These are phyloP conservation scores for Drosophila greeni DNA, from an alignment of 2,888 invertebrate species.

Conservation along the genomic window DNA sequence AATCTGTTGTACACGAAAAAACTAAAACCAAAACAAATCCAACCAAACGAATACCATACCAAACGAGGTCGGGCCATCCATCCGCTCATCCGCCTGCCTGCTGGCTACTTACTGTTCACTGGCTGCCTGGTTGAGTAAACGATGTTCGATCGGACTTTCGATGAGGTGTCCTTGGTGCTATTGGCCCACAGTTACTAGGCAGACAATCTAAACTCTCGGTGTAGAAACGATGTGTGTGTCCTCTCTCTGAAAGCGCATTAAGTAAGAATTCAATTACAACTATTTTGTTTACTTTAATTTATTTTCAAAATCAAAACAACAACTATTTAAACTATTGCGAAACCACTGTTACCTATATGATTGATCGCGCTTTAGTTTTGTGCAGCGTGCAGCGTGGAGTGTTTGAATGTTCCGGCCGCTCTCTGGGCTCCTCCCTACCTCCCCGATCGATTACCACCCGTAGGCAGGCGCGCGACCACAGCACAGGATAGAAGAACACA, in stretches of 20 bases:
- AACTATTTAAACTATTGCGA: constrained; percentile 27
- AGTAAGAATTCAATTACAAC: constrained; percentile 71
- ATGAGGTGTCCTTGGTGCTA: constrained; percentile 62
- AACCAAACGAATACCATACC: constrained; percentile 8
- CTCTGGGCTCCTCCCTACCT: constrained; percentile 28
- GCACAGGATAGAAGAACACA: constrained; percentile 30
- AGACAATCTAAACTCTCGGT: constrained; percentile 67
- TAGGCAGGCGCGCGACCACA: constrained; percentile 37
- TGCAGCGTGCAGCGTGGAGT: constrained; percentile 55
- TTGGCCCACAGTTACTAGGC: constrained; percentile 68
- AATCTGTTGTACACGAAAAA: constrained; percentile 24
- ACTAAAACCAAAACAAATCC: constrained; percentile 12
- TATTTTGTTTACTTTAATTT: constrained; percentile 51
- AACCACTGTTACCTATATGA: constrained; percentile 33
- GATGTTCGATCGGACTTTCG: constrained; percentile 67
- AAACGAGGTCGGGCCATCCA: constrained; percentile 40
- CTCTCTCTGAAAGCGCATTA: constrained; percentile 74
- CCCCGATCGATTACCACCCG: constrained; percentile 11
- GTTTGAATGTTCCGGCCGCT: constrained; percentile 57
- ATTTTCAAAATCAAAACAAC: constrained; percentile 43
- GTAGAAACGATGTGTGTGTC: constrained; percentile 73
- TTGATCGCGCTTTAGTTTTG: constrained; percentile 65
- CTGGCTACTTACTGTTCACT: constrained; percentile 49
- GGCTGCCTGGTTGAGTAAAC: constrained; percentile 48
- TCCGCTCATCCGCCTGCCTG: constrained; percentile 42